Base-by-base conservation (phyloP, 2,113 vertebrate genomes). In the Toxostoma redivivum region DNA sequence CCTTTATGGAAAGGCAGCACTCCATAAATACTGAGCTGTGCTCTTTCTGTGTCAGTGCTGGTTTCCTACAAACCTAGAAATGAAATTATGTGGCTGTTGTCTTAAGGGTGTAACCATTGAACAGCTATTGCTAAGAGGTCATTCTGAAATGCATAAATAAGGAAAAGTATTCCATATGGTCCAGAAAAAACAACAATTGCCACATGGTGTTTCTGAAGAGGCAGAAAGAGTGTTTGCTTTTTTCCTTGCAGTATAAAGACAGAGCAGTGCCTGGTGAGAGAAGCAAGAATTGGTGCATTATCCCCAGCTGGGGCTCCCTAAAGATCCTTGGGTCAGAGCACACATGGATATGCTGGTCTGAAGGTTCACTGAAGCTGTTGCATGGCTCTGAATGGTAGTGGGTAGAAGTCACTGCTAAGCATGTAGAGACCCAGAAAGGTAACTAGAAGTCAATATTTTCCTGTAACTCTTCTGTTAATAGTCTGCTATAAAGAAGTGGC, bases 21-120 rank as follows among this genome's bases (percentile, higher is more conserved):
- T 92, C 88, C 45, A 62, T 91, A 94, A 86, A 88, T 93, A 87
- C 45, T 47, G 23, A 61, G 67, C 7, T 50, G 31, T 50, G 42
- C 21, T 76, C 25, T 81, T 85, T 65, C 40, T 88, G 22, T 10
- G 4, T 88, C 33, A 47, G 76, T 58, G n/a, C 23, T 79, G 42
- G 28, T 74, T 97, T 88, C 51, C 90, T 92, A 54, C 28, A 40
- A 84, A 76, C 82, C 81, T 94, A 93, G 74, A 91, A 92, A 89
- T 91, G n/a, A 82, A 91, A 87, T 94, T 72, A 72, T 1, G 8
- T 77, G 67, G 37, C 67, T 90, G 44, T 44, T 81, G 76, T 81
- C 58, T 71, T 48, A 73, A 20, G 56, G 44, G 6, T 58, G 56
- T 47, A 72, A 33, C 25, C 90, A 57, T 38, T 79, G 57, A 91